Percentiles rank a stretch among this genome's conserved stretches.
Conservation (phyloP, 2,113 vertebrate species). For the Ranitomeya variabilis region DNA sequence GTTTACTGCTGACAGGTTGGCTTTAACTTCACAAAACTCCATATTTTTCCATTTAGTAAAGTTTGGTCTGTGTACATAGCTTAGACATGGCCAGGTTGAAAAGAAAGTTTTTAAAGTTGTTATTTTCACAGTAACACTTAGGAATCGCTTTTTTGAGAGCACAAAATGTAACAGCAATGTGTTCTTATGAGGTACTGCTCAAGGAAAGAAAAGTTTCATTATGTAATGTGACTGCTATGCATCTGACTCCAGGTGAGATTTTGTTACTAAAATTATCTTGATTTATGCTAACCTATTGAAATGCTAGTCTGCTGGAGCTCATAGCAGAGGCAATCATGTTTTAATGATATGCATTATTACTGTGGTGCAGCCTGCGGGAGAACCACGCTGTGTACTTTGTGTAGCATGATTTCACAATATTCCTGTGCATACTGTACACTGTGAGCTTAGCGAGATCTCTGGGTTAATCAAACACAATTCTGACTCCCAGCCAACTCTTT, state of each 20-base stretch:
- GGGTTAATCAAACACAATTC: conserved; percentile 32
- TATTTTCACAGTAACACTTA: background rate
- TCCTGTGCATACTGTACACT: conserved; percentile 25
- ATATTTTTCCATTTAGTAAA: too few relatives aligned
- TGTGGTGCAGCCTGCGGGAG: background rate
- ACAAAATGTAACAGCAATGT: background rate
- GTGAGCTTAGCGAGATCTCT: background rate
- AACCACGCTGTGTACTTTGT: conserved; percentile 4
- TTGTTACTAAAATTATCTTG: conserved; percentile 31
- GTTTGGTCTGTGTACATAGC: too few relatives aligned
- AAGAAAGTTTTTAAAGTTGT: background rate
- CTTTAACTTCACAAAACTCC: too few relatives aligned
- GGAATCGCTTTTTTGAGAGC: background rate
- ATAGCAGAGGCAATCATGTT: conserved; percentile 37
- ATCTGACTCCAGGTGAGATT: conserved; percentile 46
- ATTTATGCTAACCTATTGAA: conserved; percentile 50
- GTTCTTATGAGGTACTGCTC: background rate
- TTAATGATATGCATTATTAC: conserved; percentile 39
- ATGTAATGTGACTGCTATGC: conserved; percentile 9
- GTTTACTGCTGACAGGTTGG: too few relatives aligned
- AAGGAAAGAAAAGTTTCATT: background rate
- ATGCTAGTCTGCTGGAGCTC: conserved; percentile 16
- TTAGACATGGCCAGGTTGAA: too few relatives aligned
- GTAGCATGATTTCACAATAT: conserved; percentile 26
- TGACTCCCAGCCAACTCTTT: conserved; percentile 38